A percentile compares a stretch with the other conserved stretches of the same genome.
phyloP scores from a whole-genome alignment of 2,888 invertebrate genomes.

The Sinodicranocentrus sp. region DNA sequence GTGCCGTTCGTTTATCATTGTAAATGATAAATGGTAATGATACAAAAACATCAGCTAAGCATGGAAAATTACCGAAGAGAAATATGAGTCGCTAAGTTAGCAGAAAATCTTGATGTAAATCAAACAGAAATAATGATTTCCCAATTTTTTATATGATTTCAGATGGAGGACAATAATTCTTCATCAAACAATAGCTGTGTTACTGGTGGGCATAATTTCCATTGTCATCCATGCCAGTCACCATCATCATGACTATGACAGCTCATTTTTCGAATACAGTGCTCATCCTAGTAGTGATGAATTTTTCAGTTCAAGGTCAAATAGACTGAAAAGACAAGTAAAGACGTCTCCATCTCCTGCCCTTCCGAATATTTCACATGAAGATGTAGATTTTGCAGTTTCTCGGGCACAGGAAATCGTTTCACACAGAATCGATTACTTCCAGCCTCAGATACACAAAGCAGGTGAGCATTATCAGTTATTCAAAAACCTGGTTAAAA shows the following conservation, averaged over 20 bases:
- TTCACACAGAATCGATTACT: constrained; percentile 77
- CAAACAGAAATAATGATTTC: not conserved
- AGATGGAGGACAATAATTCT: constrained; percentile 11
- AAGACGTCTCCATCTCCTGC: not conserved
- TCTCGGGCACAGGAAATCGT: constrained; percentile 77
- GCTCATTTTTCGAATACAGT: not conserved
- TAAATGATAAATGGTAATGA: not conserved
- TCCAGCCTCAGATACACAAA: constrained; percentile 77
- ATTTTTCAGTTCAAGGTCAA: constrained; percentile 19
- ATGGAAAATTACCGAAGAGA: not conserved
- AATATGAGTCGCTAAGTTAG: not conserved
- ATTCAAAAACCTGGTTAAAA: too few relatives aligned
- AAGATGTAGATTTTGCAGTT: constrained; percentile 77
- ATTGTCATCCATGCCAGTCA: constrained; percentile 7
- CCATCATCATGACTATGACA: not conserved
- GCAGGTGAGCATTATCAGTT: constrained; percentile 77
- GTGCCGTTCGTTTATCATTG: not conserved
- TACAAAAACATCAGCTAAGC: not conserved
- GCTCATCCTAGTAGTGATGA: not conserved
- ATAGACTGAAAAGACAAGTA: constrained; percentile 22
- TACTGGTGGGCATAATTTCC: constrained; percentile 2
- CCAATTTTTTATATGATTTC: not conserved
- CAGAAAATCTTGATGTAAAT: not conserved
- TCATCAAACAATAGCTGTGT: not conserved
- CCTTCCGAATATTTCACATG: constrained; percentile 77